phyloP scores from a whole-genome alignment of 2,888 invertebrate species.

The Dorcus hopei region DNA sequence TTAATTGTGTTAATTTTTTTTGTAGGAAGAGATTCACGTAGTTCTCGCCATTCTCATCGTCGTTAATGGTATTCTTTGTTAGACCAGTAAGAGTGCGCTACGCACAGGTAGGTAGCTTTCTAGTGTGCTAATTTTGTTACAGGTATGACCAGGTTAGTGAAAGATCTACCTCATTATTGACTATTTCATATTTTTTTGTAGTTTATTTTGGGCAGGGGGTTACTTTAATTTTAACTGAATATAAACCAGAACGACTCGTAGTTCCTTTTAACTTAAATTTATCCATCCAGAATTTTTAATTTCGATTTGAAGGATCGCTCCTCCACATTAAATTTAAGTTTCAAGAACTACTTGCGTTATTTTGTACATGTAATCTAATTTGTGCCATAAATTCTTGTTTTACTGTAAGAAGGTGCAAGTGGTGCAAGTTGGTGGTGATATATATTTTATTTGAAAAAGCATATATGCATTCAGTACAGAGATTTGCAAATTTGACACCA shows the following conservation, averaged over 20 bases:
- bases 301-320: no score
- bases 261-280: neutral
- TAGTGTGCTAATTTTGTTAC: conserved; percentile 33
- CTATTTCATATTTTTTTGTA: conserved; percentile 10
- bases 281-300: neutral
- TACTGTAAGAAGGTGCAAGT: no score
- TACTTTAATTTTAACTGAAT: neutral
- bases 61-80: conserved; percentile 34
- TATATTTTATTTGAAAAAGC: no score
- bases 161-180: conserved; percentile 18
- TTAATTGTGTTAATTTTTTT: neutral
- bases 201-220: neutral
- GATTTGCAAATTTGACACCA: conserved; percentile 16
- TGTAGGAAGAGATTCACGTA: conserved; percentile 31
- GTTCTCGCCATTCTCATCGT: conserved; percentile 37
- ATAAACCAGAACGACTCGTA: neutral
- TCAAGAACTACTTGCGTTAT: no score
- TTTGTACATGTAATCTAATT: no score
- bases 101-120: conserved; percentile 45
- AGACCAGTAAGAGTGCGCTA: conserved; percentile 46
- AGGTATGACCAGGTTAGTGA: conserved; percentile 36
- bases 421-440: no score
- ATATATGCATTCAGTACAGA: no score
- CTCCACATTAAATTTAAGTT: no score
- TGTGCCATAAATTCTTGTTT: no score